Evolutionary conservation across 2,888 invertebrate genomes (phyloP).

Genomic region (Nowickia ferox): DNA sequence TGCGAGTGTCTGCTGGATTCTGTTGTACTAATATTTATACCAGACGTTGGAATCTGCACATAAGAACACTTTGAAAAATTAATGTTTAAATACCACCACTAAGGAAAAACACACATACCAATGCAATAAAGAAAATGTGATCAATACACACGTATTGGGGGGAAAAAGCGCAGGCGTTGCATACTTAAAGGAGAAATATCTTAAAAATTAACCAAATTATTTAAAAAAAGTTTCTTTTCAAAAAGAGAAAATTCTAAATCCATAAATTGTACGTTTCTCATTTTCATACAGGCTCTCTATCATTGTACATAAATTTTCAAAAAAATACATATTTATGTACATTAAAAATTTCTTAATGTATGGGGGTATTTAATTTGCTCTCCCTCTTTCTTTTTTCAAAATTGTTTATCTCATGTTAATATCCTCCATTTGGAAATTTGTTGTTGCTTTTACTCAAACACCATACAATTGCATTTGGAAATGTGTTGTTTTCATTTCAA

Average conservation of each 20-base stretch:
- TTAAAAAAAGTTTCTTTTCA: neutral
- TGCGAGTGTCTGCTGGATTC: constrained; percentile 83
- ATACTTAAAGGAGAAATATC: constrained; percentile 77
- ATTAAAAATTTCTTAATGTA: constrained; percentile 9
- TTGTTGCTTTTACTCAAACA: constrained; percentile 13
- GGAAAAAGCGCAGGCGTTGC: constrained; percentile 75
- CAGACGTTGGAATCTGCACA: constrained; percentile 77
- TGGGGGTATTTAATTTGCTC: constrained; percentile 5
- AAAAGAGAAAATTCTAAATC: constrained; percentile 14
- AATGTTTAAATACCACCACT: constrained; percentile 73
- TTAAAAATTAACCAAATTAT: constrained; percentile 19
- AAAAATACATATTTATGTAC: neutral
- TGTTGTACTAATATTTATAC: constrained; percentile 83
- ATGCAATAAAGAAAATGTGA: constrained; percentile 67
- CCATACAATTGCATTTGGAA: constrained; percentile 64
- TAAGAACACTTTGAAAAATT: constrained; percentile 72
- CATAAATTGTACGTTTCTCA: neutral
- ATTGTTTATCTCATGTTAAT: constrained; percentile 58
- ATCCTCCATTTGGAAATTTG: constrained; percentile 62
- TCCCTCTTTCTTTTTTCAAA: constrained; percentile 7
- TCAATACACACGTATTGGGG: constrained; percentile 57
- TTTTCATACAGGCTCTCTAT: neutral
- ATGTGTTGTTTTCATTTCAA: constrained; percentile 38
- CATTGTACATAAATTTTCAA: constrained; percentile 3
- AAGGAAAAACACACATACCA: constrained; percentile 35